phyloP scores from a whole-genome alignment of 2,888 invertebrate genomes.

The Achlya flavicornis region DNA sequence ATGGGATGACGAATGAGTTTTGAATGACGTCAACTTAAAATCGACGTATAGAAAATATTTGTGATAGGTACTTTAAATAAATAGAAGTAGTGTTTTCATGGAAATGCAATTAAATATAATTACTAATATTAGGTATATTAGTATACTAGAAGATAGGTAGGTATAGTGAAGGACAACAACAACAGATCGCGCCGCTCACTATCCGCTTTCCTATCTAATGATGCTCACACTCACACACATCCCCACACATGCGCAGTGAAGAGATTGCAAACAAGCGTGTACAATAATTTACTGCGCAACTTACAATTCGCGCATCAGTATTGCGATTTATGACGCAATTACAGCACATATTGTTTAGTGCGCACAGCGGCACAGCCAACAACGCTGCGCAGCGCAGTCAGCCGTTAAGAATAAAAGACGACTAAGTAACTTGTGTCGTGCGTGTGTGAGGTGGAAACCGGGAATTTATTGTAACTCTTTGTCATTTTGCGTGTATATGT shows the following conservation, averaged over 20 bases:
- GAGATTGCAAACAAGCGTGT: not conserved
- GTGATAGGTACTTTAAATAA: not conserved
- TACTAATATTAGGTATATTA: not conserved
- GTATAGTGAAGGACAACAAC: not conserved
- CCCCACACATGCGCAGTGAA: not conserved
- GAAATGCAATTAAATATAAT: not conserved
- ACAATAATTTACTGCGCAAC: not conserved
- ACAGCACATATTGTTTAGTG: not conserved
- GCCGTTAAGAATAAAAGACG: not conserved
- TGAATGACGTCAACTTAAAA: not conserved
- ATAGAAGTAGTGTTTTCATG: not conserved
- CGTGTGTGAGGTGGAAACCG: too few species aligned
- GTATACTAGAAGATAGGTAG: not conserved
- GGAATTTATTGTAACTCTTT: too few species aligned
- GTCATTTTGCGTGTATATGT: too few species aligned
- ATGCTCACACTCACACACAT: not conserved
- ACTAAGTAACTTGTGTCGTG: too few species aligned
- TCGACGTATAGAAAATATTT: not conserved
- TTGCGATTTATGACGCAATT: slow-evolving; percentile 2
- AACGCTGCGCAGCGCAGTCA: not conserved
- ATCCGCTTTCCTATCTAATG: not conserved
- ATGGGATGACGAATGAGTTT: not conserved
- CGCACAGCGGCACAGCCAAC: not conserved
- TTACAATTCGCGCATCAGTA: not conserved
- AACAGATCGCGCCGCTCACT: not conserved